phyloP scores from a whole-genome alignment of 2,797 vertebrate species.

The Eospalax fontanierii region DNA sequence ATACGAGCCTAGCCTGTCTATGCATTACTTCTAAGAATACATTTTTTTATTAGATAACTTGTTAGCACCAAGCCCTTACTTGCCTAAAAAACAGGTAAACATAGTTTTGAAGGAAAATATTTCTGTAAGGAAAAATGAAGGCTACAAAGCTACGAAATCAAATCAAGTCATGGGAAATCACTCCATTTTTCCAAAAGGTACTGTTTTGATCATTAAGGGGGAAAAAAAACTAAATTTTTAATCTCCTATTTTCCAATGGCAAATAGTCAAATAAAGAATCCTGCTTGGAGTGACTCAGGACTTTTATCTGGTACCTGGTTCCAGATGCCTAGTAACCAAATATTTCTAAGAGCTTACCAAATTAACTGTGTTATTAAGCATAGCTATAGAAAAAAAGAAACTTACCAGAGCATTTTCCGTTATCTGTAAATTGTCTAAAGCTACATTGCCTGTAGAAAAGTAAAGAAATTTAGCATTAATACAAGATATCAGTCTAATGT shows the following conservation, averaged over 20 bases:
- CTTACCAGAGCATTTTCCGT: conserved; percentile 98
- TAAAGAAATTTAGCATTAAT: conserved; percentile 65
- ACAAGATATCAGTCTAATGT: background rate
- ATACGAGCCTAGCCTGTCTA: background rate
- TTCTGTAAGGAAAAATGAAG: conserved; percentile 43
- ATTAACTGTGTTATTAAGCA: conserved; percentile 49
- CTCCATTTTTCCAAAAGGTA: conserved; percentile 35
- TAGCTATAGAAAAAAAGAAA: conserved; percentile 49
- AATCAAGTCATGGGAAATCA: conserved; percentile 44
- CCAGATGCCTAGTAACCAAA: conserved; percentile 44
- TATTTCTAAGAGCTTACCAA: conserved; percentile 60
- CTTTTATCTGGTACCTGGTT: conserved; percentile 66
- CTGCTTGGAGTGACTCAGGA: conserved; percentile 31
- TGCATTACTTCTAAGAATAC: conserved; percentile 15
- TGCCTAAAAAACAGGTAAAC: conserved; percentile 33
- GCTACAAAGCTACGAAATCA: conserved; percentile 15
- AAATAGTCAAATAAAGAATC: conserved; percentile 62
- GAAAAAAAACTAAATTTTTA: conserved; percentile 37
- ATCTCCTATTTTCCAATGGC: conserved; percentile 51
- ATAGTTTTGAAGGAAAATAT: conserved; percentile 45
- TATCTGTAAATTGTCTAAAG: conserved; percentile 96
- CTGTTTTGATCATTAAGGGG: background rate
- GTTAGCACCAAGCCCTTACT: conserved; percentile 45
- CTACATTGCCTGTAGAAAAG: conserved; percentile 94
- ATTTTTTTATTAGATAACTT: conserved; percentile 11